phyloP scores from a whole-genome alignment of 2,797 vertebrate species.

The Antennarius maculatus region DNA sequence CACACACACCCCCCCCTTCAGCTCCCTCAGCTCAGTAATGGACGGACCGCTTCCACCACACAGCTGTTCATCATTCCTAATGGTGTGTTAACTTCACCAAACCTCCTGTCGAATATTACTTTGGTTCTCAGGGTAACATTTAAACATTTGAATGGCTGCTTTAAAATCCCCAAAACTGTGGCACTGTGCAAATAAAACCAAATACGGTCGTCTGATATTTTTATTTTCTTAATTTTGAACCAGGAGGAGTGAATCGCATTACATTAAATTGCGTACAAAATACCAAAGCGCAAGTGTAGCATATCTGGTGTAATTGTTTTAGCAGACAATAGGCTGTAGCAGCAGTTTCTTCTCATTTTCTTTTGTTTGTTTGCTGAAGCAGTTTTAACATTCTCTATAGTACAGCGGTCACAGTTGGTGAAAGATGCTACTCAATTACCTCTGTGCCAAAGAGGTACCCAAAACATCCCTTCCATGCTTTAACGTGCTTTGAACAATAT shows the following conservation, averaged over 20 bases:
- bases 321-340: not conserved
- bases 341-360: too few relatives aligned
- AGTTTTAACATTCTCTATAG: too few relatives aligned
- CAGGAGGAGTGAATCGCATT: too few relatives aligned
- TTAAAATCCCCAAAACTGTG: not conserved
- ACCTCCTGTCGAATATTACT: conserved; percentile 11
- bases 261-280: not conserved
- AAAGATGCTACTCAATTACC: too few relatives aligned
- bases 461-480: too few relatives aligned
- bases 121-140: conserved; percentile 19
- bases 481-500: too few relatives aligned
- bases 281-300: not conserved
- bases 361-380: too few relatives aligned
- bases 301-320: not conserved
- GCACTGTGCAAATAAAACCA: not conserved
- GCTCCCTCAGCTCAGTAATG: conserved; percentile 44
- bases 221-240: too few relatives aligned
- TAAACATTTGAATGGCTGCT: conserved; percentile 3
- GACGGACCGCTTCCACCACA: conserved; percentile 33
- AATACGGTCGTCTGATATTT: not conserved
- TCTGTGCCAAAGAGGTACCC: too few relatives aligned
- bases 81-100: conserved; percentile 50
- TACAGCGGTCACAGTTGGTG: too few relatives aligned
- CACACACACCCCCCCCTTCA: conserved; percentile 39
- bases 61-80: conserved; percentile 51